Evolutionary conservation across 2,888 invertebrate genomes (phyloP), one percentile per base, ranked within the genome.

Genomic region (Eudemis profundana): DNA sequence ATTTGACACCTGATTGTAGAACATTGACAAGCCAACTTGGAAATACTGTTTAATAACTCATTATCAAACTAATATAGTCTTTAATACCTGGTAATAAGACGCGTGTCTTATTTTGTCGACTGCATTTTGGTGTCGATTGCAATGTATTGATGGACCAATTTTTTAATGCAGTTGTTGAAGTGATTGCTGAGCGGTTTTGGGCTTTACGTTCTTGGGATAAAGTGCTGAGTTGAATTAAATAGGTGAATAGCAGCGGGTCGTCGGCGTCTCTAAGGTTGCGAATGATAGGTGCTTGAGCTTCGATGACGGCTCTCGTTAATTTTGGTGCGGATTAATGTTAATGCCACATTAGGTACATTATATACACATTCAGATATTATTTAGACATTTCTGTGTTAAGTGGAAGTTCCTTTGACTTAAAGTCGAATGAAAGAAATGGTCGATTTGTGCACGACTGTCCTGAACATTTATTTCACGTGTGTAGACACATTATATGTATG

Each of bases 1-100:
- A 65, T 60, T 65, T 65, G 65, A 65, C 65, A 65, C 59, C 65
- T 29, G 65, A 65, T 65, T 65, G 59, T 60, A 46, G 15, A 44
- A 44, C 50, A 46, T 19, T 59, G 64, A 65, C 49, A 42, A 27
- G 38, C 65, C 46, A 53, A 46, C 38, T 40, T 47, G 12, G 0
- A 14, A 12, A 21, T 19, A 14, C 29, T 1, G 14, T 10, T 21
- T 0, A 12, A 4, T 12, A 47, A 53, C 27, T 40, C 10, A 47
- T 29, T 4, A 17, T n/a, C 12, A 46, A 47, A 2, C 38, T 0
- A 53, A 19, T 29, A 21, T 4, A 10, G 19, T 14, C 65, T 21
- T 15, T 60, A 59, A 3, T 14, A 10, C 2, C 1, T 0, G 1
- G 8, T 3, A 3, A 38, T 27, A 19, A 46, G 40, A 44, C 3